Base-by-base conservation (phyloP, 1,140 invertebrate species). In the Bombus ignitus region DNA sequence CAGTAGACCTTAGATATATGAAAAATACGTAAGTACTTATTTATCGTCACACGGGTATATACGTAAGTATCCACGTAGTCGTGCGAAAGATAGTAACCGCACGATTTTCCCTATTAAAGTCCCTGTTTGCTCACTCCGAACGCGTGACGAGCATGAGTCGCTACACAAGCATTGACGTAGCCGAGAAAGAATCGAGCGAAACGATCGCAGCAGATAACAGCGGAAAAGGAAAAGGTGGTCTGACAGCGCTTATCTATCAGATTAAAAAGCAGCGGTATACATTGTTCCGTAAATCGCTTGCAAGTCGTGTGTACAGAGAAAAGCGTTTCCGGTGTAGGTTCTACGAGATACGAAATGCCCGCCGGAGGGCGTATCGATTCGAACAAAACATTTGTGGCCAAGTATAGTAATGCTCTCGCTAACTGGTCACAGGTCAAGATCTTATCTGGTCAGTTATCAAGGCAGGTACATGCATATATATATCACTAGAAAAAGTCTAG, bases 311-410 rank as follows among this genome's bases (percentile, higher is more conserved):
- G 42, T 35, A 39, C 59, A 59, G 70, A 37, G 42, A 73, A 78
- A 85, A 74, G 47, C 76, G 68, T 89, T 88, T 88, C 81, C 88
- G 87, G 78, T 76, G 57, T 77, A 62, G 57, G 81, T 82, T 86
- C 78, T 65, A 47, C 53, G 66, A 80, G 82, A 91, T 89, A 89
- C 85, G 82, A 92, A 92, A 92, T 86, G 78, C 87, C 73, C 86
- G 72, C 80, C 89, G 87, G 74, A 87, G 90, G 90, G 88, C 87
- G 91, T 92, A 92, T 92, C 87, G 91, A 92, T 92, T 92, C 85
- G 87, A 81, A 80, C 84, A 89, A 92, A 92, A 92, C 81, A 91
- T 88, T 89, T 83, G 86, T 87, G 81, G 88, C 77, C 83, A 83
- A 90, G 77, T 87, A 62, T 10, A 62, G 22, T n/a, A n/a, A n/a